Evolutionary conservation across 2,888 invertebrate species (phyloP), one percentile per base, ranked within the genome.

Genomic region (Bursaphelenchus okinawaensis): DNA sequence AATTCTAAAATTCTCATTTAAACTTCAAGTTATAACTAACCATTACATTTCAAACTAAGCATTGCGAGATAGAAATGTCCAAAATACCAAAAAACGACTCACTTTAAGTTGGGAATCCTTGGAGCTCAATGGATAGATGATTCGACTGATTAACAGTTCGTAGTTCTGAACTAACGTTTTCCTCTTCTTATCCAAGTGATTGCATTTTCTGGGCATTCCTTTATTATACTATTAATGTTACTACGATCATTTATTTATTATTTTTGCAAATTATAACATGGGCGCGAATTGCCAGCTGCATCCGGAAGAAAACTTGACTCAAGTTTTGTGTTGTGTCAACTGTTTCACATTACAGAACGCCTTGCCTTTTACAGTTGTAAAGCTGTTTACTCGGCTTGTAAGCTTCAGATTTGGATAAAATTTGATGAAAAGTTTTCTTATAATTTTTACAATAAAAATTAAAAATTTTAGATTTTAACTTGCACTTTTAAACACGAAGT

Each of bases 61-160:
- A n/a, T n/a, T n/a, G n/a, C n/a, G n/a, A n/a, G n/a, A n/a, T n/a
- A n/a, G n/a, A n/a, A n/a, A n/a, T n/a, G n/a, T n/a, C n/a, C n/a
- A n/a, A n/a, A n/a, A n/a, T n/a, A n/a, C n/a, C n/a, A n/a, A n/a
- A n/a, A n/a, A n/a, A n/a, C n/a, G 26, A 9, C 55, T 28, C 12
- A 28, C 64, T 28, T 66, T 66, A 4, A 56, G 7, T 8, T 52
- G 29, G 8, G 52, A 54, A 58, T 71, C 71, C 19, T 28, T 22
- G 4, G 22, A n/a, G n/a, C 54, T 63, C 20, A 31, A 31, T 16
- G 70, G 70, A 29, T 65, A 71, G n/a, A 71, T 64, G n/a, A 71
- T 54, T 28, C 71, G 66, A 27, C 58, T 61, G 28, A 54, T 57
- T n/a, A 72, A 40, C 54, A 63, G 16, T 22, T 24, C 52, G 62